Percentiles rank a stretch among this genome's conserved stretches.
phyloP scores from a whole-genome alignment of 2,888 invertebrate genomes.

The Drosophila acutilabella region DNA sequence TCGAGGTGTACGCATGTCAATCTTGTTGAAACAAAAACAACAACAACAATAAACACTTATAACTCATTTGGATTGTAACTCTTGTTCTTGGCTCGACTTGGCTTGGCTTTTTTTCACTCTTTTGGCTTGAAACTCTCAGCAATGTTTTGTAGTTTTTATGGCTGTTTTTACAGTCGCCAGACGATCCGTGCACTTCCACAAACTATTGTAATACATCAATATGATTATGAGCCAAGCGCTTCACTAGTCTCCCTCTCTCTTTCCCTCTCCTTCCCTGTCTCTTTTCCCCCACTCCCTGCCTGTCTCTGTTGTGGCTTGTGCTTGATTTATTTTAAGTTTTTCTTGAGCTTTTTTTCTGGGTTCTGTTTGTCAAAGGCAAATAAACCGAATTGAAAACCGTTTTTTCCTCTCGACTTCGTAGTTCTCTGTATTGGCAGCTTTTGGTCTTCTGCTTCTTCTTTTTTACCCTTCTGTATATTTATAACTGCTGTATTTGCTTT shows the following conservation, averaged over 20 bases:
- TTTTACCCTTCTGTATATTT: slow-evolving; percentile 27
- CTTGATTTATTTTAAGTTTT: slow-evolving; percentile 72
- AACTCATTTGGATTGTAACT: slow-evolving; percentile 66
- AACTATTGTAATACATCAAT: slow-evolving; percentile 80
- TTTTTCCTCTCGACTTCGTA: slow-evolving; percentile 23
- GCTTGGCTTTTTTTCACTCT: slow-evolving; percentile 11
- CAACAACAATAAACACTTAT: slow-evolving; percentile 35
- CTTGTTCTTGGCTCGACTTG: slow-evolving; percentile 39
- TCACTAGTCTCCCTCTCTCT: slow-evolving; percentile 24
- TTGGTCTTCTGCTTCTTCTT: neutral
- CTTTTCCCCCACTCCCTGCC: neutral
- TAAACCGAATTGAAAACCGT: slow-evolving; percentile 53
- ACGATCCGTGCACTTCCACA: slow-evolving; percentile 61
- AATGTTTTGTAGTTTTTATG: slow-evolving; percentile 71
- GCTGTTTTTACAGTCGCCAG: slow-evolving; percentile 54
- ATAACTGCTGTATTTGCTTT: slow-evolving; percentile 19
- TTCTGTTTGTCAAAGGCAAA: slow-evolving; percentile 73
- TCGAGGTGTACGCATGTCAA: slow-evolving; percentile 54
- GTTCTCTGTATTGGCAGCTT: slow-evolving; percentile 32
- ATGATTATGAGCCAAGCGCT: slow-evolving; percentile 70
- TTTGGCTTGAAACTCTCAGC: slow-evolving; percentile 29
- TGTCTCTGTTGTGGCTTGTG: slow-evolving; percentile 68
- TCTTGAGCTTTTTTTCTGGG: slow-evolving; percentile 34
- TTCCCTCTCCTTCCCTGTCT: slow-evolving; percentile 1
- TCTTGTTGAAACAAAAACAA: slow-evolving; percentile 40